Conservation (phyloP, 2,797 vertebrate genomes). For the Argyrosomus regius region DNA sequence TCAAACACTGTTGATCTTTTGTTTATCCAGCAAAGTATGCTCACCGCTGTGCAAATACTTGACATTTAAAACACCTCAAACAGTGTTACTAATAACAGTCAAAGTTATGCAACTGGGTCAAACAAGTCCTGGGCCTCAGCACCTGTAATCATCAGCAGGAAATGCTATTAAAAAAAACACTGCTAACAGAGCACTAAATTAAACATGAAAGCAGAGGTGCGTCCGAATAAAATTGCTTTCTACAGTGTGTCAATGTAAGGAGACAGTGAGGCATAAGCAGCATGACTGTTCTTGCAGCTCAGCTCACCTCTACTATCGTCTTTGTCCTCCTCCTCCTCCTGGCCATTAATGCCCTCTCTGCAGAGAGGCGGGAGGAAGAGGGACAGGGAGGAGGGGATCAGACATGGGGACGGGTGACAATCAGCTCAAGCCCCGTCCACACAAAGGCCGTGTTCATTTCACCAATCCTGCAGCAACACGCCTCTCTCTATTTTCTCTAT, state of each 20-base stretch:
- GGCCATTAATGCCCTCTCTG: constrained; percentile 36
- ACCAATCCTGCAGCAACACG: background rate
- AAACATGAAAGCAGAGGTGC: constrained; percentile 3
- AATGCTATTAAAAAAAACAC: background rate
- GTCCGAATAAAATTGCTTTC: background rate
- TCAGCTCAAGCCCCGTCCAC: background rate
- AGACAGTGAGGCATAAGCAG: background rate
- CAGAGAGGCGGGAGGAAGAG: constrained; percentile 6
- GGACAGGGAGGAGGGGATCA: background rate
- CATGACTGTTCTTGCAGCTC: constrained; percentile 26
- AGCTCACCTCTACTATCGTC: constrained; percentile 23
- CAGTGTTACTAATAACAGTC: background rate
- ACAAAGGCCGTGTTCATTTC: background rate
- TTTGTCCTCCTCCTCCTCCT: constrained; percentile 29
- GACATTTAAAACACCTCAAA: constrained; percentile 4
- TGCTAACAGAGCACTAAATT: background rate
- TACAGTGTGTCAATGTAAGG: background rate
- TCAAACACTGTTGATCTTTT: constrained; percentile 40
- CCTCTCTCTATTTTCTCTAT: too few relatives aligned
- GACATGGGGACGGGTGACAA: constrained; percentile 5
- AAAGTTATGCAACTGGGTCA: background rate
- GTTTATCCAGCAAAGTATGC: background rate
- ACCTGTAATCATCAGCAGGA: background rate
- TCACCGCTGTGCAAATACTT: background rate
- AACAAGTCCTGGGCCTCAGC: background rate